phyloP scores from a whole-genome alignment of 2,888 invertebrate species.

The Macrosiphum euphorbiae region DNA sequence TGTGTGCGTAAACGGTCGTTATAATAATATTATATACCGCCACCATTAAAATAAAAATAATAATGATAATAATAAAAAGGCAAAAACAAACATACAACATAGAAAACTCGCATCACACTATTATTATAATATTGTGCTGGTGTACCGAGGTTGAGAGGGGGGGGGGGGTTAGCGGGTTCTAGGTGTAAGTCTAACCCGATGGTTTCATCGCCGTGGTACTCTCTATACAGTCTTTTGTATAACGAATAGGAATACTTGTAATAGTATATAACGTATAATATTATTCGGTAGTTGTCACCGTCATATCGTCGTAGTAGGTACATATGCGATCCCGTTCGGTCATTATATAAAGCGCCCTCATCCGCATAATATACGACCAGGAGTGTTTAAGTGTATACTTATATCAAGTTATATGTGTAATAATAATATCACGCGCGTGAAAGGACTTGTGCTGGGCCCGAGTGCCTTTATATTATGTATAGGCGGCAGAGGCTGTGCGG shows the following conservation, averaged over 20 bases:
- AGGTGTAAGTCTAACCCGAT: not conserved
- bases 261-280: not conserved
- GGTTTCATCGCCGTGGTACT: not conserved
- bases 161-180: not conserved
- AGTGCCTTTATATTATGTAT: not conserved
- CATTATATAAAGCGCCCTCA: not conserved
- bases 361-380: not conserved
- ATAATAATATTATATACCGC: not conserved
- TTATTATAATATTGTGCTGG: not conserved
- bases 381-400: not conserved
- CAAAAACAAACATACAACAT: constrained; percentile 40
- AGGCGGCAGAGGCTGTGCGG: not conserved
- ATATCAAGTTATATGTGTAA: not conserved
- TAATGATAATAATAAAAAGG: constrained; percentile 28
- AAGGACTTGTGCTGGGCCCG: not conserved
- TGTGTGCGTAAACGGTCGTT: not conserved
- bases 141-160: not conserved
- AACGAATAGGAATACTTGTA: not conserved
- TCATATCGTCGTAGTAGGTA: not conserved
- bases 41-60: constrained; percentile 15
- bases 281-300: not conserved
- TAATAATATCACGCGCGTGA: not conserved
- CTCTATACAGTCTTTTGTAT: not conserved
- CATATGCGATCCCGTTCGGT: not conserved
- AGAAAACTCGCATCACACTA: not conserved